Conservation (phyloP, 2,888 invertebrate genomes). For the Nasonovia ribisnigri region DNA sequence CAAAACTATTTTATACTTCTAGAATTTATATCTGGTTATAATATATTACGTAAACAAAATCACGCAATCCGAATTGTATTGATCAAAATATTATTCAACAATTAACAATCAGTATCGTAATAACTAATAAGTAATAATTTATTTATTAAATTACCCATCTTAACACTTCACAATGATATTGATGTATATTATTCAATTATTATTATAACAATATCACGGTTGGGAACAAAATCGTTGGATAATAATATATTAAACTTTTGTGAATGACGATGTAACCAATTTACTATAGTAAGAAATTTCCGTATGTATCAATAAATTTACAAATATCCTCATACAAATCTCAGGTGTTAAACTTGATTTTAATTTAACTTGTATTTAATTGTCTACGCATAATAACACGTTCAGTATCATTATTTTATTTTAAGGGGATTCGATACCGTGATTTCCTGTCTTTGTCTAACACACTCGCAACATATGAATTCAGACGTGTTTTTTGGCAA, state of each 20-base stretch:
- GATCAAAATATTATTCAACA: neutral
- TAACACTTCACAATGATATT: neutral
- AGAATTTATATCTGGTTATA: neutral
- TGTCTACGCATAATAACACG: neutral
- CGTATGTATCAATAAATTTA: neutral
- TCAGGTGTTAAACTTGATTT: neutral
- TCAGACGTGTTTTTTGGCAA: too few relatives aligned
- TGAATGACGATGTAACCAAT: neutral
- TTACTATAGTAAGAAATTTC: neutral
- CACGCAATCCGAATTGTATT: neutral
- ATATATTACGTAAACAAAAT: neutral
- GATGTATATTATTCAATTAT: neutral
- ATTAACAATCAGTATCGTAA: too few relatives aligned
- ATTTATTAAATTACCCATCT: neutral
- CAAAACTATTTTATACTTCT: neutral
- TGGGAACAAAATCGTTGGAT: neutral
- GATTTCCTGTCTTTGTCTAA: too few relatives aligned
- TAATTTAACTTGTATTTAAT: neutral
- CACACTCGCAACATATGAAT: too few relatives aligned
- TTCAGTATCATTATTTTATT: neutral
- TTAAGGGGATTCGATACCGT: too few relatives aligned
- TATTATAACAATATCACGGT: constrained; percentile 9
- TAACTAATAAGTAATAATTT: neutral
- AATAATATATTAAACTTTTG: neutral
- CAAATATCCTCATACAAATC: neutral